phyloP scores from a whole-genome alignment of 2,113 vertebrate genomes.

The Eleginops maclovinus region DNA sequence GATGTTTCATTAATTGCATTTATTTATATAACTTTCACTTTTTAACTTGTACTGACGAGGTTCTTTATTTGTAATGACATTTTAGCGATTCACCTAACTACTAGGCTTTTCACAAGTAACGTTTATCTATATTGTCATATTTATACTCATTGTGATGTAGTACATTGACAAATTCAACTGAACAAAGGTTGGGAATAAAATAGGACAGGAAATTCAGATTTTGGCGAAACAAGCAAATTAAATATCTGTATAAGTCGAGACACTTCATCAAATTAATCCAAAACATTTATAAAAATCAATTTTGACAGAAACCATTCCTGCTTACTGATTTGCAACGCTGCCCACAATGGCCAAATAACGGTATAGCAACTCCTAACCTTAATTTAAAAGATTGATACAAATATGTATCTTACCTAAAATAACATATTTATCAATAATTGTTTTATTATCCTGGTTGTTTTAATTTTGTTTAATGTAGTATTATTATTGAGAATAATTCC shows the following conservation, averaged over 20 bases:
- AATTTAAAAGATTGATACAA: slow-evolving; percentile 3
- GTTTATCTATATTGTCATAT: neutral
- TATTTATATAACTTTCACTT: too few relatives aligned
- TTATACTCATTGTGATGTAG: neutral
- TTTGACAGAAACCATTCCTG: neutral
- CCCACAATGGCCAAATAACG: neutral
- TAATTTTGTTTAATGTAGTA: neutral
- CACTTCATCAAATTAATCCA: neutral
- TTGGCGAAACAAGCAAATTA: neutral
- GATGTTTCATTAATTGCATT: neutral
- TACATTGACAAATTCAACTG: neutral
- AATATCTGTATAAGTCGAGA: neutral
- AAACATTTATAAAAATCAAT: neutral
- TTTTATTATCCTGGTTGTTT: neutral
- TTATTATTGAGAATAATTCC: neutral
- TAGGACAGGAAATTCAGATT: neutral
- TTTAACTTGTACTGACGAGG: neutral
- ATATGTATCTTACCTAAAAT: neutral
- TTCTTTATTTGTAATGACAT: neutral
- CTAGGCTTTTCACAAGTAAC: neutral
- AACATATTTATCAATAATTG: neutral
- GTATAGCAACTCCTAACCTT: neutral
- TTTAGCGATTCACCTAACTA: neutral
- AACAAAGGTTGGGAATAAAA: neutral
- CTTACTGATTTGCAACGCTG: slow-evolving; percentile 12